Evolutionary conservation across 2,888 invertebrate species (phyloP), one percentile per base, ranked within the genome.

Genomic region (Eupithecia pulchellata): DNA sequence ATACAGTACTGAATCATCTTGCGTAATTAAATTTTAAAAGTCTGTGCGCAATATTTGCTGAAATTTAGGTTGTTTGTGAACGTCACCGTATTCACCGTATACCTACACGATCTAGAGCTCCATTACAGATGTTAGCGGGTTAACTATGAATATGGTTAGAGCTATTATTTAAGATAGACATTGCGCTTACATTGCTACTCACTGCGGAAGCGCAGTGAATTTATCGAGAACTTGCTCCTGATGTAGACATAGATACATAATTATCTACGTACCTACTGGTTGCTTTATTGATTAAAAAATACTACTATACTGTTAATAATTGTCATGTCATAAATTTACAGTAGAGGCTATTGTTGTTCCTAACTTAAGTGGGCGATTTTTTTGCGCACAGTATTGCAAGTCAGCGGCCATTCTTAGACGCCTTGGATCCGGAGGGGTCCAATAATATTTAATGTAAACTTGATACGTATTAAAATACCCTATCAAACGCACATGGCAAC

Each of bases 401-500:
- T 64, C 47, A 64, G 69, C 65, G 65, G 61, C 39, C 30, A 65
- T 34, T 69, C 64, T 65, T 66, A 55, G 55, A 55, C 32, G 29
- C 25, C 55, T 25, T n/a, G n/a, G 20, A 58, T 58, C 57, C 63
- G 4, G 42, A 63, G 60, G 69, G 47, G 36, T 30, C 47, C 29
- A 47, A 52, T 60, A 71, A 64, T 71, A n/a, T 71, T 71, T 64
- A 65, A 68, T 68, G 68, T 68, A 68, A 73, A 65, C 62, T 66
- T 68, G 62, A 68, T 68, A 68, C 66, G 62, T 70, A 68, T 66
- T 75, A 66, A 68, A 81, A 83, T 82, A 79, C 80, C 72, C 79
- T 86, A 86, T 82, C 86, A 80, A 84, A 82, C 81, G 86, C 92
- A 92, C 91, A 92, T 92, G 92, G 92, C 89, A 91, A 90, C 91